Evolutionary conservation across 1,140 invertebrate genomes (phyloP).

Genomic region (Armadillidium nasatum): DNA sequence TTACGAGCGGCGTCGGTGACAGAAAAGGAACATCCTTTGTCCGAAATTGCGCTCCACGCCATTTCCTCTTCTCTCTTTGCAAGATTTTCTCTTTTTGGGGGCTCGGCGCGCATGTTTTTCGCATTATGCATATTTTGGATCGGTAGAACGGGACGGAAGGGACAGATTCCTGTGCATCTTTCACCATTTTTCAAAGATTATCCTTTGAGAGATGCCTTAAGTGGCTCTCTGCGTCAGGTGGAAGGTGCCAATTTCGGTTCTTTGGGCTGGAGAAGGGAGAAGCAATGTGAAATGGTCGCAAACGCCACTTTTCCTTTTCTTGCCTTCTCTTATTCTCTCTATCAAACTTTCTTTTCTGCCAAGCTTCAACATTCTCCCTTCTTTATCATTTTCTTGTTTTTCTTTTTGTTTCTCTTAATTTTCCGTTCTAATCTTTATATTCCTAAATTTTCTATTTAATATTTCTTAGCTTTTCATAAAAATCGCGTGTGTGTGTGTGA

Average conservation of each 20-base stretch:
- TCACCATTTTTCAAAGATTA: slow-evolving; percentile 13
- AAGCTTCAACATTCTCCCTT: not conserved
- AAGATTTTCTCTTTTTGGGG: not conserved
- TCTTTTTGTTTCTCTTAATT: too few species aligned
- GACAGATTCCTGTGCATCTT: slow-evolving; percentile 9
- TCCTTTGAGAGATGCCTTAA: slow-evolving; percentile 12
- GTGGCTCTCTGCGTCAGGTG: slow-evolving; percentile 6
- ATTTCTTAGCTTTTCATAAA: too few species aligned
- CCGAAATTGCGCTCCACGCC: slow-evolving; percentile 6
- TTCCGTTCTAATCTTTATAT: too few species aligned
- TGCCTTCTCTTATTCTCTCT: not conserved
- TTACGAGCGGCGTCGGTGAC: slow-evolving; percentile 9
- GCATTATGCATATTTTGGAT: slow-evolving; percentile 11
- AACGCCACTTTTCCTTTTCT: not conserved
- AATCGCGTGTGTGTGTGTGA: not conserved
- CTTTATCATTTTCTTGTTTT: too few species aligned
- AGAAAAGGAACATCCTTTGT: slow-evolving; percentile 10
- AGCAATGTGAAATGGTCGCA: not conserved
- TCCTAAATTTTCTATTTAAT: too few species aligned
- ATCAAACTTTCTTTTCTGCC: not conserved
- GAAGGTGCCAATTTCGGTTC: slow-evolving; percentile 3
- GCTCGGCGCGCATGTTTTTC: slow-evolving; percentile 7
- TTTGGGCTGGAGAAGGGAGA: not conserved
- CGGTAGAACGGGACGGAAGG: slow-evolving; percentile 4
- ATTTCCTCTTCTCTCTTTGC: not conserved